Evolutionary conservation across 2,113 vertebrate genomes (phyloP).

Genomic region (Gulo gulo): DNA sequence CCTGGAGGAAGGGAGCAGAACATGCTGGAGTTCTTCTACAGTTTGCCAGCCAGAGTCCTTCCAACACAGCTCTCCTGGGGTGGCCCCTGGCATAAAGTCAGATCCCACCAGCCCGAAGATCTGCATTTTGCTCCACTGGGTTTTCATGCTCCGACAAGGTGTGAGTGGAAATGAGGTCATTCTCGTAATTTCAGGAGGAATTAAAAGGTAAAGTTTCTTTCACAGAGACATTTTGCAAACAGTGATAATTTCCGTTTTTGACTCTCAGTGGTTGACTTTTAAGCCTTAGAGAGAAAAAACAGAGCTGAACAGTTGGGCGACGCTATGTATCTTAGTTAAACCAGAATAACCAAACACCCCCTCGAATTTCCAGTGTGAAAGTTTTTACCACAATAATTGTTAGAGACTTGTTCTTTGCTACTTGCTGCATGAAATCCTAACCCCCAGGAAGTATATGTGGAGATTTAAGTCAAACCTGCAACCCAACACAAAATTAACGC

Average conservation of each 20-base stretch:
- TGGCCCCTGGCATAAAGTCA: background rate
- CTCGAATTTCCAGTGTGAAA: background rate
- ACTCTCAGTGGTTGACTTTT: background rate
- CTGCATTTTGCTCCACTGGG: background rate
- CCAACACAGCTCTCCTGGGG: background rate
- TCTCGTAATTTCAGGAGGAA: background rate
- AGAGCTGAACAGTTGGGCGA: background rate
- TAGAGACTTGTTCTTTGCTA: background rate
- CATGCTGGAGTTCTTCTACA: background rate
- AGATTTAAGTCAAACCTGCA: constrained; percentile 30
- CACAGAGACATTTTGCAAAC: background rate
- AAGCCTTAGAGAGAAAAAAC: background rate
- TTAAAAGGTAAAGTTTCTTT: constrained; percentile 5
- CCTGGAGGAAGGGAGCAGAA: background rate
- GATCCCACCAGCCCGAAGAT: background rate
- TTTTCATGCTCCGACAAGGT: background rate
- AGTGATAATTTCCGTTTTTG: background rate
- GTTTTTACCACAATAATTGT: background rate
- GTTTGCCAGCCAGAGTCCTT: background rate
- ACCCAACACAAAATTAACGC: background rate
- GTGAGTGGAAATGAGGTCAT: background rate
- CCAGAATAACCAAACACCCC: background rate
- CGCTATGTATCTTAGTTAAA: background rate
- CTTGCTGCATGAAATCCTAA: background rate
- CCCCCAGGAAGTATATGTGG: background rate